Evolutionary conservation across 2,113 vertebrate genomes (phyloP), one percentile per base, ranked within the genome.

Genomic region (Sphyrna mokarran): DNA sequence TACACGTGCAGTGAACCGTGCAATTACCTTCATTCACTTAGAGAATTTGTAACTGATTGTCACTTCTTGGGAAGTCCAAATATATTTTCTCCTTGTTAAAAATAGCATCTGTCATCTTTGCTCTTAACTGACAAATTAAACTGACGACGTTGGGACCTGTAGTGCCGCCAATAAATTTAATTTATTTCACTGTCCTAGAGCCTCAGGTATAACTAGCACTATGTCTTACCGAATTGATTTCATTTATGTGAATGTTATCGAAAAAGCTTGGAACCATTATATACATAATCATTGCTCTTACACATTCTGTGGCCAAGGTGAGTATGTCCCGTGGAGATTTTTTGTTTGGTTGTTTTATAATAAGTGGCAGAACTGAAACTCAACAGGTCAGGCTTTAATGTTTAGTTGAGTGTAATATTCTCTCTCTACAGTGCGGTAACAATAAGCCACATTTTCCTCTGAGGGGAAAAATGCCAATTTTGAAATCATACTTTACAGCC

Each of bases 41-140:
- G 29, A 66, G 89, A 91, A 63, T 91, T 91, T 91, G 89, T 37
- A 66, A 66, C 61, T 91, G 89, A 91, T 91, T 91, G 58, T 91
- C 89, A 91, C 58, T 91, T 91, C 61, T 66, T 91, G 29, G 58
- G 89, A 91, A 37, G 61, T n/a, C 89, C 89, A 91, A 18, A 66
- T 91, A 66, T 91, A 66, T 66, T 91, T 63, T 66, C 89, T n/a
- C 14, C 58, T 91, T 91, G 89, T 91, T 91, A 91, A 91, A 76
- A 91, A 66, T 61, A 91, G 61, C 89, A 37, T n/a, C 58, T 91
- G 89, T 91, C 89, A 37, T 91, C 89, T 91, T 66, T 37, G 48
- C n/a, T 91, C 58, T 66, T 91, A 91, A 91, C 89, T 8, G 89
- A 91, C 4, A n/a, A 91, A 63, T 91, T 63, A 91, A 66, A 91